These are phyloP conservation scores for Lasiurus cinereus DNA, from an alignment of 2,113 vertebrate species.

Conservation along the genomic window DNA sequence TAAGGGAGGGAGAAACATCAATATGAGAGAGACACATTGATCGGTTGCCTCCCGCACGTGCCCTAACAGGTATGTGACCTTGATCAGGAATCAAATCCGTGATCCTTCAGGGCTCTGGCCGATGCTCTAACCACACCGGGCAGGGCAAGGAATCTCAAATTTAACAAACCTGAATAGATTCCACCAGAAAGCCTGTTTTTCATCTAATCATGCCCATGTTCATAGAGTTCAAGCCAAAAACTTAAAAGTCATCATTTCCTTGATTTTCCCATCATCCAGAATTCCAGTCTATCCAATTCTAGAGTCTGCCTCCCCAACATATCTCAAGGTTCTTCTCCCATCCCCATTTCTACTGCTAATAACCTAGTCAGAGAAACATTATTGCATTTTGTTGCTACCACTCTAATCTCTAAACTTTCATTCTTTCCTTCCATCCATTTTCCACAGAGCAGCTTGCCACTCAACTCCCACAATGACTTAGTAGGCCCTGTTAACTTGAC, in stretches of 20 bases:
- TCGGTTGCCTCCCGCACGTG: too few species aligned
- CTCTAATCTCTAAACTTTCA: slow-evolving; percentile 4
- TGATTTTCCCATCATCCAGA: background rate
- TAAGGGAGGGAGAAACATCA: too few species aligned
- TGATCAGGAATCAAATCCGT: too few species aligned
- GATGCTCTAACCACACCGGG: too few species aligned
- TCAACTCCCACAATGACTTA: background rate
- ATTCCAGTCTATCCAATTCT: background rate
- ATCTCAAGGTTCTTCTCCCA: background rate
- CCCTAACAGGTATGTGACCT: too few species aligned
- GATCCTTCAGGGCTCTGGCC: too few species aligned
- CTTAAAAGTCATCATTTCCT: background rate
- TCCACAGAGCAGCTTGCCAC: background rate
- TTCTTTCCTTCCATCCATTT: background rate
- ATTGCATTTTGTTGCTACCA: background rate
- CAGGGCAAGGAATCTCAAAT: background rate
- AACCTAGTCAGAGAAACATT: background rate
- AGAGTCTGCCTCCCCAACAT: background rate
- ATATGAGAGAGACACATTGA: too few species aligned
- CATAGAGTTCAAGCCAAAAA: background rate
- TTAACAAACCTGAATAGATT: background rate
- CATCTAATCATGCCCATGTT: background rate
- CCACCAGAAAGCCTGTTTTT: background rate
- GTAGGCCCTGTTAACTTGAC: background rate
- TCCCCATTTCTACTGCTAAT: background rate